phyloP scores from a whole-genome alignment of 2,888 invertebrate genomes.

The Ectemnius lituratus region DNA sequence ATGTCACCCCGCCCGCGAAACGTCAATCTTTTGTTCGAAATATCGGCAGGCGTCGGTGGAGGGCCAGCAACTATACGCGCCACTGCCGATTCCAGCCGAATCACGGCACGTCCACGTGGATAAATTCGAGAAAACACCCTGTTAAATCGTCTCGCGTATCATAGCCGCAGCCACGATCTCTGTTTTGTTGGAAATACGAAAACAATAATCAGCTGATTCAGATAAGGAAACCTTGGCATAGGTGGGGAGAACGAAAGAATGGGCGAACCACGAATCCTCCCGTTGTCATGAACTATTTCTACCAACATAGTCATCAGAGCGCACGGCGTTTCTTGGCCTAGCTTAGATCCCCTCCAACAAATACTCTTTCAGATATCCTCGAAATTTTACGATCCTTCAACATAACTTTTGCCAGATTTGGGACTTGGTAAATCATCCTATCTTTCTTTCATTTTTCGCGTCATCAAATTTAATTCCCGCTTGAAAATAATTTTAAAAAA shows the following conservation, averaged over 20 bases:
- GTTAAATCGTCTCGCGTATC: conserved; percentile 43
- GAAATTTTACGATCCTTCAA: too few relatives aligned
- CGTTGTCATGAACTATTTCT: background rate
- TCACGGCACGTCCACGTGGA: conserved; percentile 14
- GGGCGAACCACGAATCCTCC: conserved; percentile 34
- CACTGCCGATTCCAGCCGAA: background rate
- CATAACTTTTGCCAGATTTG: too few relatives aligned
- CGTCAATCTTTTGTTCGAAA: conserved; percentile 56
- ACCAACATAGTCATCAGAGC: background rate
- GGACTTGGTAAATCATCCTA: too few relatives aligned
- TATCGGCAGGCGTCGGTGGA: conserved; percentile 27
- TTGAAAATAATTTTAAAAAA: too few relatives aligned
- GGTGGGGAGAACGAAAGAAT: conserved; percentile 40
- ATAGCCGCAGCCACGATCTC: conserved; percentile 39
- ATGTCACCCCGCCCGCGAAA: conserved; percentile 58
- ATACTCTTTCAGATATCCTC: too few relatives aligned
- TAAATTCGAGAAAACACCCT: conserved; percentile 11
- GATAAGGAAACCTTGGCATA: conserved; percentile 46
- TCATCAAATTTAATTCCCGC: too few relatives aligned
- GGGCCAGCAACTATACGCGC: background rate
- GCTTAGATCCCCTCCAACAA: too few relatives aligned
- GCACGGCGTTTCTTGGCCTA: background rate
- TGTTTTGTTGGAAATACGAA: conserved; percentile 61
- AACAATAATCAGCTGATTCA: conserved; percentile 76
- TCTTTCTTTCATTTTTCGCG: too few relatives aligned